These are phyloP conservation scores for Penaeus japonicus DNA, from an alignment of 1,140 invertebrate species.

Conservation along the genomic window DNA sequence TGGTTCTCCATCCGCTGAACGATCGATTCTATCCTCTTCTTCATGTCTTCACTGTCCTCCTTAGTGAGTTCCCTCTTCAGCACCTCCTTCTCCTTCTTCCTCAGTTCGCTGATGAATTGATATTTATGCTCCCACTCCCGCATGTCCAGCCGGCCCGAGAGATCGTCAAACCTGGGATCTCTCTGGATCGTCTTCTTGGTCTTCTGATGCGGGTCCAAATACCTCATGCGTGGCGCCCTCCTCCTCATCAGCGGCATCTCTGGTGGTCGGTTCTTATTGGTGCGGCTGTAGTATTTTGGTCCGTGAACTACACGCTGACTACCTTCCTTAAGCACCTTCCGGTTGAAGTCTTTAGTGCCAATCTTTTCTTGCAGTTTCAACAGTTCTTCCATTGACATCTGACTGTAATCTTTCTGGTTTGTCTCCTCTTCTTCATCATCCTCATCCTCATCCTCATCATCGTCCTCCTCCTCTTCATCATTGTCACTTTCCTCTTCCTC, in stretches of 20 bases:
- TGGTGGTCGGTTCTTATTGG: constrained; percentile 31
- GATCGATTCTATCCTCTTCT: constrained; percentile 22
- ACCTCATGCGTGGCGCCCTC: constrained; percentile 8
- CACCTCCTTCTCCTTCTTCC: constrained; percentile 41
- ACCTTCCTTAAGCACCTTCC: constrained; percentile 12
- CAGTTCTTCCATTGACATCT: constrained; percentile 43
- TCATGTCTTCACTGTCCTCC: constrained; percentile 15
- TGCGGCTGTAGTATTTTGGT: not conserved
- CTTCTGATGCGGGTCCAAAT: not conserved
- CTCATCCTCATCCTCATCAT: not conserved
- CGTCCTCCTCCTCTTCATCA: not conserved
- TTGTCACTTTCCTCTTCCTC: not conserved
- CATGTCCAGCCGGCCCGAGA: constrained; percentile 50
- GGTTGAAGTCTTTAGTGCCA: constrained; percentile 23
- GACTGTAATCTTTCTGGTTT: not conserved
- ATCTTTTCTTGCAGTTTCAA: constrained; percentile 39
- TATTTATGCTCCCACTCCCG: constrained; percentile 36
- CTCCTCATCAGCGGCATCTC: constrained; percentile 34
- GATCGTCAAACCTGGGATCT: constrained; percentile 57
- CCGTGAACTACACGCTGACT: no score
- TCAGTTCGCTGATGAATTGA: constrained; percentile 35
- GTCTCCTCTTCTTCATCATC: not conserved
- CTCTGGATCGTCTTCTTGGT: not conserved
- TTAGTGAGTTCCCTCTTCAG: constrained; percentile 40
- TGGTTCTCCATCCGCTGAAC: constrained; percentile 57